Base-by-base conservation (phyloP, 2,797 vertebrate genomes). In the Ciconia nigra region DNA sequence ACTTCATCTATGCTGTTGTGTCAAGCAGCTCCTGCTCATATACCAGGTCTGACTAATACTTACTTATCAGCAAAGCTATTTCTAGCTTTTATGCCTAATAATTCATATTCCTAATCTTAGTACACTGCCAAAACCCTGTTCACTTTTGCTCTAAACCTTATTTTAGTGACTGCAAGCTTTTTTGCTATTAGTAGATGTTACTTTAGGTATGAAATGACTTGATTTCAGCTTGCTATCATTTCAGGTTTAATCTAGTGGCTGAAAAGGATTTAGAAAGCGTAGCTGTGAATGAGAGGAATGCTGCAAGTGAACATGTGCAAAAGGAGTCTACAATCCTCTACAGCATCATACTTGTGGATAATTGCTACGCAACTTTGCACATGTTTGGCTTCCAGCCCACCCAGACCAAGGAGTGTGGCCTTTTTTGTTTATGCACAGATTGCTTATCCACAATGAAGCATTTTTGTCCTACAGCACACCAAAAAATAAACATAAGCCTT, bases 381-480 rank as follows among this genome's bases (percentile, higher is more conserved):
- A 58, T 87, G 79, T 91, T 95, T 97, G 93, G 82, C 73, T 61
- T 81, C 42, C 44, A 92, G 73, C 82, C 91, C 67, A 57, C 58
- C 24, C 65, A 81, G 37, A 58, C 52, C n/a, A 55, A 33, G 37
- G 26, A 72, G 19, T 15, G 6, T 20, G 67, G 41, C 14, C 25
- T 74, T 87, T 88, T 92, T 21, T 78, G 54, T 83, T 87, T 90
- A 69, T 82, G 22, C 29, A 67, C 57, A 83, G 71, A 69, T 66
- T 84, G 21, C 72, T 86, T 90, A 87, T 61, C 89, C 70, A 62
- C 85, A 71, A 21, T 62, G 66, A 79, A 90, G 33, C 52, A 61
- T 76, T 78, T 95, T 78, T 33, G 2, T 83, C 44, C 29, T 61
- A 47, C 57, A 96, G 59, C 47, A 85, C n/a, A 85, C 29, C 67